Conservation (phyloP, 2,113 vertebrate genomes). For the Cisticola juncidis region DNA sequence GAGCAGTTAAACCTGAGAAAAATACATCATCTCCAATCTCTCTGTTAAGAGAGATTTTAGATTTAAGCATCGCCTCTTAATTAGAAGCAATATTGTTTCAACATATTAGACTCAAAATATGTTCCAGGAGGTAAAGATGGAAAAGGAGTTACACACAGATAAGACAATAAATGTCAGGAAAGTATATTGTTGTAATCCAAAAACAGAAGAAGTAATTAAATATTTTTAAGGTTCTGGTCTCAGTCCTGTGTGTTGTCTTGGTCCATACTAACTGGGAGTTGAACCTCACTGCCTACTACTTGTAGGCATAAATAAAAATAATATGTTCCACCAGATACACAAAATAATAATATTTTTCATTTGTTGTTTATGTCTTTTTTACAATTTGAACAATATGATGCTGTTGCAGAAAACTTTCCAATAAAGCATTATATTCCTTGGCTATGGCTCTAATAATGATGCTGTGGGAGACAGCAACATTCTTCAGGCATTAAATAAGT, state of each 20-base stretch:
- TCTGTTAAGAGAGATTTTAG: background rate
- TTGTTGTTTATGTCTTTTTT: background rate
- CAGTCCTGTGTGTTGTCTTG: background rate
- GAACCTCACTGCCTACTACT: background rate
- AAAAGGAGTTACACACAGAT: background rate
- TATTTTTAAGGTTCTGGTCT: background rate
- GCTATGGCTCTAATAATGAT: background rate
- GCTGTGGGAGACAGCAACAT: background rate
- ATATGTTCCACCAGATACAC: background rate
- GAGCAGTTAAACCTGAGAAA: background rate
- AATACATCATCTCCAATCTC: background rate
- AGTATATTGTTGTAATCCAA: background rate
- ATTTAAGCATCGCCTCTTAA: background rate
- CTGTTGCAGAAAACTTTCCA: background rate
- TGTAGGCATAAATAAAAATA: background rate
- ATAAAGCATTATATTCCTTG: background rate
- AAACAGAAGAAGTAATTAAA: background rate
- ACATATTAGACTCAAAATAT: background rate
- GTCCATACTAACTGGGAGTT: background rate
- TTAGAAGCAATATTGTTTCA: background rate
- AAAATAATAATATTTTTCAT: background rate
- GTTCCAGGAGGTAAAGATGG: background rate
- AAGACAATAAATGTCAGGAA: background rate
- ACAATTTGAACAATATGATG: background rate
- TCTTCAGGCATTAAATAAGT: background rate